These are phyloP conservation scores for Penaeus indicus DNA, from an alignment of 1,140 invertebrate species.

Conservation along the genomic window DNA sequence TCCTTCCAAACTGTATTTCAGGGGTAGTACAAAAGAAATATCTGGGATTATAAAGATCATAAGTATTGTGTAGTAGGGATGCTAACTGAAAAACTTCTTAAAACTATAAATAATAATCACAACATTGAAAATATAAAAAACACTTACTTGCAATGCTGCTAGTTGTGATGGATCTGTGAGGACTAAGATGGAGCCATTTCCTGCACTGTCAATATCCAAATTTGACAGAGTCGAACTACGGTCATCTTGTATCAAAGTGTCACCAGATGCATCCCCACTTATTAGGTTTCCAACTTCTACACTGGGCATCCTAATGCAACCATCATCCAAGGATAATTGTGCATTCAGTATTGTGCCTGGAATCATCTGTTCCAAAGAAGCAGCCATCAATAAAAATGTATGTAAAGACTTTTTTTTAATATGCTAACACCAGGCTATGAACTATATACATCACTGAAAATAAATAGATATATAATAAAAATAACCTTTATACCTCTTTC, in stretches of 20 bases:
- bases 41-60: no score
- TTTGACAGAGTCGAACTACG: constrained; percentile 28
- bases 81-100: no score
- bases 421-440: no score
- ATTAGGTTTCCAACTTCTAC: constrained; percentile 34
- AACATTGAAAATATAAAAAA: neutral
- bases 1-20: no score
- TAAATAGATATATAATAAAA: neutral
- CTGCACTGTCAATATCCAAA: constrained; percentile 42
- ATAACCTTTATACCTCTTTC: constrained; percentile 22
- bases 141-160: constrained; percentile 49
- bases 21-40: no score
- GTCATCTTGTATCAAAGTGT: constrained; percentile 36
- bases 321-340: constrained; percentile 36
- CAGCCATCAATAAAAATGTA: no score
- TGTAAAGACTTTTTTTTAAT: no score
- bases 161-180: constrained; percentile 54
- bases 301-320: constrained; percentile 27
- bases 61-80: no score
- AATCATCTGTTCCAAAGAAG: constrained; percentile 11
- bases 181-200: constrained; percentile 52
- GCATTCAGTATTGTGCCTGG: constrained; percentile 31
- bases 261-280: neutral
- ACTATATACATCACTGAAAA: no score
- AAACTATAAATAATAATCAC: no score